A percentile compares a stretch with the other conserved stretches of the same genome.
Conservation (phyloP, 1,140 invertebrate genomes). For the Cardiocondyla obscurior region DNA sequence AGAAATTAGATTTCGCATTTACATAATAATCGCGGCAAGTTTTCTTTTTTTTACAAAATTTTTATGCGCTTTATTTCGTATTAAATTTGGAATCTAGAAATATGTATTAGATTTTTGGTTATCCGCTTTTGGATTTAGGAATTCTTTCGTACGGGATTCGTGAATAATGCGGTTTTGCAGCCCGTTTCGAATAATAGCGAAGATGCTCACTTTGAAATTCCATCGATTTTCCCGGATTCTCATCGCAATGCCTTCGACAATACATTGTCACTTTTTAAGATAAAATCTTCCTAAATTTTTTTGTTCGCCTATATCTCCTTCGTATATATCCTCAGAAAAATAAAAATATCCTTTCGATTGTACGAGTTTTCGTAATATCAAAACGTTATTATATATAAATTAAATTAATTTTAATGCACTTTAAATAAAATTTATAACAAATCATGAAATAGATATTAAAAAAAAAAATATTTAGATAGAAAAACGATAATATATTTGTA, state of each 20-base stretch:
- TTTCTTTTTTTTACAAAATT: too few relatives aligned
- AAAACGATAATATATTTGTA: not conserved
- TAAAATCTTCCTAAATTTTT: conserved; percentile 5
- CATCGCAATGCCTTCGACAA: conserved; percentile 9
- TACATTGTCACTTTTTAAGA: conserved; percentile 29
- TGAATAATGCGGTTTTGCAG: not conserved
- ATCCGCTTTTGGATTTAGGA: not conserved
- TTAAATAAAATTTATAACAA: too few relatives aligned
- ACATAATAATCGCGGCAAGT: too few relatives aligned
- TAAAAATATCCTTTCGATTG: not conserved
- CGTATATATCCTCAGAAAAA: not conserved
- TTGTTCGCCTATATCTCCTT: not conserved
- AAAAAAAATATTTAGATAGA: too few relatives aligned
- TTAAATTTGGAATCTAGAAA: not conserved
- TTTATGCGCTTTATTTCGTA: too few relatives aligned
- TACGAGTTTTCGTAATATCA: not conserved
- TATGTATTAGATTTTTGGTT: not conserved
- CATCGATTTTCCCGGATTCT: conserved; percentile 48
- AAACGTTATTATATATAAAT: not conserved
- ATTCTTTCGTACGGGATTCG: not conserved
- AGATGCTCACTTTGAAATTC: conserved; percentile 16
- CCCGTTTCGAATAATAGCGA: conserved; percentile 13
- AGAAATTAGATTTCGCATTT: too few relatives aligned
- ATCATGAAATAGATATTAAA: too few relatives aligned
- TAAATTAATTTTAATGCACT: not conserved